Conservation (phyloP, 2,113 vertebrate species). For the Promerops cafer region DNA sequence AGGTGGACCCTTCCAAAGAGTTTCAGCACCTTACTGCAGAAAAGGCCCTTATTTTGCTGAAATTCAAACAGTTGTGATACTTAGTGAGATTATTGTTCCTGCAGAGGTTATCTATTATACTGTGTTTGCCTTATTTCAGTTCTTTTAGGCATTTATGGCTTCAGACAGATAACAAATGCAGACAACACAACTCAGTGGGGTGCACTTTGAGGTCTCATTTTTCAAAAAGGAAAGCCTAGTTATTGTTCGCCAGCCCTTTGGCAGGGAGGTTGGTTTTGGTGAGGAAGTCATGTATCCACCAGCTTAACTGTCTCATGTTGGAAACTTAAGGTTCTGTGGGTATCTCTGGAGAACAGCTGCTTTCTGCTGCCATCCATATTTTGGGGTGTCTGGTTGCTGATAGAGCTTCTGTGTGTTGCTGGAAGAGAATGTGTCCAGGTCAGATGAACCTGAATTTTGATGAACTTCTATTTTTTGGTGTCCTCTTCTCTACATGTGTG, state of each 20-base stretch:
- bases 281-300: neutral
- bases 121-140: neutral
- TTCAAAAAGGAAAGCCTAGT: neutral
- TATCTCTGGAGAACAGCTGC: neutral
- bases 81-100: neutral
- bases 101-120: neutral
- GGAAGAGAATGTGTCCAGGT: neutral
- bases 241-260: neutral
- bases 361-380: neutral
- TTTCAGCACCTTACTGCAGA: neutral
- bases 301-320: neutral
- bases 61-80: neutral
- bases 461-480: neutral
- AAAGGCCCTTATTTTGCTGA: neutral
- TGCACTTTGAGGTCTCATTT: neutral
- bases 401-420: neutral
- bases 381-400: neutral
- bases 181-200: accelerated
- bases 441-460: neutral
- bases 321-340: neutral
- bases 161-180: neutral
- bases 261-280: neutral
- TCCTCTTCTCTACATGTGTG: accelerated
- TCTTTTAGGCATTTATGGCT: neutral
- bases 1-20: neutral